phyloP scores from a whole-genome alignment of 2,113 vertebrate genomes.

The Atractosteus spatula region DNA sequence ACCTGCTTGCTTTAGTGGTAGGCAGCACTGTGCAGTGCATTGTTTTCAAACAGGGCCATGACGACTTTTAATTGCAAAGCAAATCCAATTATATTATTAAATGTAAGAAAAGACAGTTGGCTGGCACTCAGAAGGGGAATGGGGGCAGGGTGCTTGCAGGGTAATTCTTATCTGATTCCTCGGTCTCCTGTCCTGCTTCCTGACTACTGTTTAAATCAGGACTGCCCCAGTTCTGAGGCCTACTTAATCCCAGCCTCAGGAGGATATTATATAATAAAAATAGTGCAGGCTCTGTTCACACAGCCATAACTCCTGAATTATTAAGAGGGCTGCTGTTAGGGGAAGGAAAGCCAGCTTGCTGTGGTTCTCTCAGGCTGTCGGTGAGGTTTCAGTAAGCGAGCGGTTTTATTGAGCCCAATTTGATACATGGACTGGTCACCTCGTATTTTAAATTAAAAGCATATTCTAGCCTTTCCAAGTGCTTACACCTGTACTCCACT shows the following conservation, averaged over 20 bases:
- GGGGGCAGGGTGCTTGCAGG: background rate
- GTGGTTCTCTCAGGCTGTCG: too few relatives aligned
- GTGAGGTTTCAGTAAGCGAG: too few relatives aligned
- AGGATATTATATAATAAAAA: too few relatives aligned
- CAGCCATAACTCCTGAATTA: too few relatives aligned
- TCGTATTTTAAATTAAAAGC: too few relatives aligned
- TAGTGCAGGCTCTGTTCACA: too few relatives aligned
- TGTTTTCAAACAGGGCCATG: background rate
- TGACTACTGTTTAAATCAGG: slow-evolving; percentile 31
- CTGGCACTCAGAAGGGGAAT: background rate
- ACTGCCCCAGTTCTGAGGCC: slow-evolving; percentile 44
- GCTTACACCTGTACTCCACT: too few relatives aligned
- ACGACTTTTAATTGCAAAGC: background rate
- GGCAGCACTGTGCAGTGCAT: background rate
- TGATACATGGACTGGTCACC: too few relatives aligned
- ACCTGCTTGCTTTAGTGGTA: background rate
- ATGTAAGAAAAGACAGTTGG: background rate
- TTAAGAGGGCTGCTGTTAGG: too few relatives aligned
- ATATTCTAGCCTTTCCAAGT: too few relatives aligned
- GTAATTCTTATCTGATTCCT: background rate
- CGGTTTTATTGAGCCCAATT: too few relatives aligned
- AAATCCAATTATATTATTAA: background rate
- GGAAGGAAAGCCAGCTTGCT: too few relatives aligned
- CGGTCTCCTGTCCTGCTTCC: slow-evolving; percentile 33
- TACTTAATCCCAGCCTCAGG: slow-evolving; percentile 12